Evolutionary conservation across 2,797 vertebrate genomes (phyloP).

Genomic region (Oreochromis grahami): DNA sequence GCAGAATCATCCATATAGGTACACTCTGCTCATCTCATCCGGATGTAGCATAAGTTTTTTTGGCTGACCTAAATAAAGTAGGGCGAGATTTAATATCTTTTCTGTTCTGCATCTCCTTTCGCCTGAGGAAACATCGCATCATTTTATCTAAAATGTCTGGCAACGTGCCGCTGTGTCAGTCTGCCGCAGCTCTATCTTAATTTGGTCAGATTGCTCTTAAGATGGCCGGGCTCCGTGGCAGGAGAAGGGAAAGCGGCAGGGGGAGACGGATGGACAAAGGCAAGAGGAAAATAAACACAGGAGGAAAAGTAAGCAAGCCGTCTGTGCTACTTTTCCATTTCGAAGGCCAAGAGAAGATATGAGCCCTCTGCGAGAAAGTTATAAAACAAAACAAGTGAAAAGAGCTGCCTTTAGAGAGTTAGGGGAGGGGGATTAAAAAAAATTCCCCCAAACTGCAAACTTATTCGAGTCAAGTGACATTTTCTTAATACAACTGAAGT

Average conservation of each 20-base stretch:
- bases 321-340: constrained; percentile 23
- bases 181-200: constrained; percentile 21
- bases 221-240: constrained; percentile 11
- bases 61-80: not conserved
- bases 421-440: not conserved
- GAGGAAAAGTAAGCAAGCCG: constrained; percentile 27
- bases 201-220: constrained; percentile 38
- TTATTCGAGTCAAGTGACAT: not conserved
- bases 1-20: not conserved
- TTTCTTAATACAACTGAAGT: not conserved
- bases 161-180: not conserved
- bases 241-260: not conserved
- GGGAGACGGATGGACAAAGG: constrained; percentile 28
- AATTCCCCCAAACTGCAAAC: not conserved
- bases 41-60: not conserved
- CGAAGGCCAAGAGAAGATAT: not conserved
- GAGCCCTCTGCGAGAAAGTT: not conserved
- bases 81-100: not conserved
- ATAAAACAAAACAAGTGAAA: not conserved
- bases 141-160: constrained; percentile 18
- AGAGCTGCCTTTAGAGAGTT: not conserved
- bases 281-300: constrained; percentile 50
- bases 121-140: not conserved
- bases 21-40: accelerated
- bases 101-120: not conserved